Evolutionary conservation across 2,113 vertebrate species (phyloP).

Genomic region (Nycticorax nycticorax): DNA sequence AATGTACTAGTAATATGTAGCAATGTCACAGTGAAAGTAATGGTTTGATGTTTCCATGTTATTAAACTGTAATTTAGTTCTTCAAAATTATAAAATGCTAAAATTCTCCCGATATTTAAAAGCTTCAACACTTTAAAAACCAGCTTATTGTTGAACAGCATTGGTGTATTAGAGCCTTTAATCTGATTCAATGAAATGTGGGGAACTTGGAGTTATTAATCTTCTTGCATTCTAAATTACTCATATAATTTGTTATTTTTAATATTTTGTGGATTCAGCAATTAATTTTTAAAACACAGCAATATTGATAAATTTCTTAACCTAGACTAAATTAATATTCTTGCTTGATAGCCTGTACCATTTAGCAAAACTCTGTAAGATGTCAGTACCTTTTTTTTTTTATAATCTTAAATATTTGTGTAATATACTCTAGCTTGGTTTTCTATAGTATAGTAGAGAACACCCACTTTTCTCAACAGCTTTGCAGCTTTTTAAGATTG

Average conservation of each 20-base stretch:
- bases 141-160: neutral
- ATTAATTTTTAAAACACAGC: neutral
- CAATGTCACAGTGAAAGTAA: neutral
- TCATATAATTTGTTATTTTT: neutral
- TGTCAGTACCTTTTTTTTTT: neutral
- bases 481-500: neutral
- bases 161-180: neutral
- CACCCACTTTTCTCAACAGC: neutral
- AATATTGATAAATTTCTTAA: neutral
- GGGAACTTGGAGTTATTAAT: neutral
- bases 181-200: neutral
- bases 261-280: neutral
- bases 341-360: neutral
- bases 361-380: neutral
- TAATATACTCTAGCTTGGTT: neutral
- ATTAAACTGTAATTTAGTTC: neutral
- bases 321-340: neutral
- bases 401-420: neutral
- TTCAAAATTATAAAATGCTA: neutral
- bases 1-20: neutral
- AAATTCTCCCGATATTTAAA: neutral
- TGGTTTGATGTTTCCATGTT: neutral
- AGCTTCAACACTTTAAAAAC: neutral
- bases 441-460: neutral
- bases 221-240: neutral